phyloP scores from a whole-genome alignment of 2,888 invertebrate species.

The Cheilosia urbana region DNA sequence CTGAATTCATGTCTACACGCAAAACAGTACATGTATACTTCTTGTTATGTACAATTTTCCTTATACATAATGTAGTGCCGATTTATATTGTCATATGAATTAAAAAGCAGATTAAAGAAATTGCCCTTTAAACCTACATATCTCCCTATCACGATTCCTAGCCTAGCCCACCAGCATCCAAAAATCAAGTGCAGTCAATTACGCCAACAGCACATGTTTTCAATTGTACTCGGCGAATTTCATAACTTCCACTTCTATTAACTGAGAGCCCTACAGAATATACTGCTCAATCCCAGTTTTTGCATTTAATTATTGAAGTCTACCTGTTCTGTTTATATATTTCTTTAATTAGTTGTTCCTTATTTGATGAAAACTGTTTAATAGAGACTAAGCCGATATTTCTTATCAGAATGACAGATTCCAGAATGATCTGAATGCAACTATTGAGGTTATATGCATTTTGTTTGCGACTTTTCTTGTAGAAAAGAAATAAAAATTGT shows the following conservation, averaged over 20 bases:
- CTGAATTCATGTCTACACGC: not conserved
- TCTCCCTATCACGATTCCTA: not conserved
- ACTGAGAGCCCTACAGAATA: not conserved
- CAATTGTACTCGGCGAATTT: slow-evolving; percentile 15
- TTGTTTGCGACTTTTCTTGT: not conserved
- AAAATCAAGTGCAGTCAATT: not conserved
- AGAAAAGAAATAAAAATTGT: not conserved
- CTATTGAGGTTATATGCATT: slow-evolving; percentile 54
- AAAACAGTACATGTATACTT: not conserved
- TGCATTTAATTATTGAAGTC: not conserved
- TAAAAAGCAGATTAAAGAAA: not conserved
- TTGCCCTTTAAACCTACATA: slow-evolving; percentile 18
- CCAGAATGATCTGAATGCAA: slow-evolving; percentile 52
- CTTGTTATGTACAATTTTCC: not conserved
- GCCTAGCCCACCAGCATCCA: not conserved
- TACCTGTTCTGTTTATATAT: not conserved
- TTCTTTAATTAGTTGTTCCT: not conserved
- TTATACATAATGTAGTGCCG: not conserved
- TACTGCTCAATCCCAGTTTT: not conserved
- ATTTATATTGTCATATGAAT: slow-evolving; percentile 7
- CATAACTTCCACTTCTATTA: not conserved
- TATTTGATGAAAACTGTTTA: not conserved
- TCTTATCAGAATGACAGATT: slow-evolving; percentile 58
- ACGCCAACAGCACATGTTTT: slow-evolving; percentile 37
- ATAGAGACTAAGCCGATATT: not conserved